Conservation (phyloP, 1,140 invertebrate species). For the Coptotermes formosanus region DNA sequence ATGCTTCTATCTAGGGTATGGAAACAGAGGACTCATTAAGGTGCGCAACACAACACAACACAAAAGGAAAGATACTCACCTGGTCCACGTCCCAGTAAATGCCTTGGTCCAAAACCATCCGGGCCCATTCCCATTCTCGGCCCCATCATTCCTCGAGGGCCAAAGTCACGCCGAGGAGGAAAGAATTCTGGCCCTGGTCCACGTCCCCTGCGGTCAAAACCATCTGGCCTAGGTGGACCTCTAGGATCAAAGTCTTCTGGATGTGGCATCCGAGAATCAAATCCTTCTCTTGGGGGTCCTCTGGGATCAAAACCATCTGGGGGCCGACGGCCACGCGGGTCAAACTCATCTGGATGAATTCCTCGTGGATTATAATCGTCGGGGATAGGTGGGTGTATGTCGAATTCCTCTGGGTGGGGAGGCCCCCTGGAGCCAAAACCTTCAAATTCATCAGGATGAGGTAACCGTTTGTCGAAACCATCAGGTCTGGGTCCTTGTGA, state of each 20-base stretch:
- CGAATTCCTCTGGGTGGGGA: conserved; percentile 33
- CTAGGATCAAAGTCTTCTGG: conserved; percentile 45
- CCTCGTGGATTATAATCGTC: conserved; percentile 38
- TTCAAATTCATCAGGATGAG: conserved; percentile 27
- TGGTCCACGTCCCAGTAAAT: conserved; percentile 43
- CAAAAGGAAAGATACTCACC: conserved; percentile 41
- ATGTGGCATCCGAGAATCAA: conserved; percentile 38
- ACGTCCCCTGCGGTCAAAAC: conserved; percentile 38
- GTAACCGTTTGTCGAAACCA: neutral
- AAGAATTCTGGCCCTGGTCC: conserved; percentile 43
- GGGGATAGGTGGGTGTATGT: conserved; percentile 8
- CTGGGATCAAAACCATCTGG: conserved; percentile 42
- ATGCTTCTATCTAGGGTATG: too few relatives aligned
- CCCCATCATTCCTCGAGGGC: conserved; percentile 44
- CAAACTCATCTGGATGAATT: conserved; percentile 45
- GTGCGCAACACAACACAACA: too few relatives aligned
- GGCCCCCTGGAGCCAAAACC: conserved; percentile 24
- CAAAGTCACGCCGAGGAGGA: conserved; percentile 26
- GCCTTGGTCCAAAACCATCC: conserved; percentile 48
- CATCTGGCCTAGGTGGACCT: conserved; percentile 40
- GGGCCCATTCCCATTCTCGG: conserved; percentile 48
- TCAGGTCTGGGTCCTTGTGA: conserved; percentile 9
- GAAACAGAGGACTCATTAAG: too few relatives aligned
- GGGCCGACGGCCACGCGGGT: neutral
- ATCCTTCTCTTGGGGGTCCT: conserved; percentile 38